Base-by-base conservation (phyloP, 2,797 vertebrate genomes). In the Myotis vivesi region DNA sequence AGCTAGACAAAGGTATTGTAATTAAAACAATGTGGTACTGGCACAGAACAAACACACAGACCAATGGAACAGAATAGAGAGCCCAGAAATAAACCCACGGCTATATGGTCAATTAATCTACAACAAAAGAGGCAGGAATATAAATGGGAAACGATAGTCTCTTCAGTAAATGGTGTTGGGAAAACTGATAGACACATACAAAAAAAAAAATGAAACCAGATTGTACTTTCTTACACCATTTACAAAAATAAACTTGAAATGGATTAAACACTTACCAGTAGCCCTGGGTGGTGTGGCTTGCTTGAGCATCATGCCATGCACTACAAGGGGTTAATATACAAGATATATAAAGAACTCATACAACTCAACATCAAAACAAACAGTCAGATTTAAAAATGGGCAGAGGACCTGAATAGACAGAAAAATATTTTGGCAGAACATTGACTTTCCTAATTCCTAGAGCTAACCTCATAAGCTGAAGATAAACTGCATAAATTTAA, bases 401-500 rank as follows among this genome's bases (percentile, higher is more conserved):
- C 44, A 25, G 59, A 49, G 22, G 59, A 49, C 30, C 55, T 44
- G 36, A 59, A 41, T 44, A 59, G 77, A 59, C 30, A 85, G 59
- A 91, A 55, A 82, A 57, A 90, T 51, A 76, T 57, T 57, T 85
- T 59, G 41, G 16, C 28, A 93, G 55, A 81, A 77, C 6, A 13
- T 82, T 90, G 73, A 41, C 62, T 73, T 77, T 44, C 62, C 51
- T 71, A 53, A 72, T 95, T 89, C 20, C 64, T 92, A 22, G 59
- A 76, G 19, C 25, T 59, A 88, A 28, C 38, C 9, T 55, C 33
- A 20, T 77, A 59, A 64, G 28, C 23, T 66, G 41, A 71, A 86
- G 68, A 33, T 87, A 79, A 94, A 87, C 8, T 55, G 22, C 19
- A 46, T 87, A 91, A 38, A 49, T 81, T 89, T 92, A 87, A 76